Evolutionary conservation across 2,113 vertebrate species (phyloP), one percentile per base, ranked within the genome.

Genomic region (Morone chrysops): DNA sequence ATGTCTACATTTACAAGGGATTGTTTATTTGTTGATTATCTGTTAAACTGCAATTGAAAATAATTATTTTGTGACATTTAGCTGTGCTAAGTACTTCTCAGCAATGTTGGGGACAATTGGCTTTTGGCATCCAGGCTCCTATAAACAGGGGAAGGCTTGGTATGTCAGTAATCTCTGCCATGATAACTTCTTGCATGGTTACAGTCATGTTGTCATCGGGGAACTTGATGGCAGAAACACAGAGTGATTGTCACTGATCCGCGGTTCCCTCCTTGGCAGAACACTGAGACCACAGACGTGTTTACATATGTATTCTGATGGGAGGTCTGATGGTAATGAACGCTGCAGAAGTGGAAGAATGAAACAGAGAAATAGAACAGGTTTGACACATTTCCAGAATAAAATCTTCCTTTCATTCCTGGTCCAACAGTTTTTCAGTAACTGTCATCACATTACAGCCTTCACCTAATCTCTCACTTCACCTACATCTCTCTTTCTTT

Each of bases 241-340:
- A 67, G 20, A 86, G 63, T 50, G 75, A 87, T 76, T 84, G 53
- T 53, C 78, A 57, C 45, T 77, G 81, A 79, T 68, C 77, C 48
- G 2, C 36, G 38, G 75, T 54, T 72, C 40, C 83, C 36, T 78
- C 8, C 74, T 78, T 91, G 79, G 83, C 69, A 85, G 76, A 74
- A 70, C 80, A 63, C 6, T 22, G 68, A 85, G 77, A 82, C 83
- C 81, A 63, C 77, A 83, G 68, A 16, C 59, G 71, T 56, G 88
- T 82, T 85, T 75, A 87, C 60, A 83, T 74, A 48, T 84, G 25
- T 59, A 75, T 86, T 80, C 41, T 74, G 70, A 87, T 75, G 70
- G 68, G 53, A 86, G 45, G 53, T 81, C 75, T 87, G 75, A 81
- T 18, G 65, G 47, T 59, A 12, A 65, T 54, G 68, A 75, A 72